Conservation (phyloP, 2,797 vertebrate species). For the Petrocephalus sullivani region DNA sequence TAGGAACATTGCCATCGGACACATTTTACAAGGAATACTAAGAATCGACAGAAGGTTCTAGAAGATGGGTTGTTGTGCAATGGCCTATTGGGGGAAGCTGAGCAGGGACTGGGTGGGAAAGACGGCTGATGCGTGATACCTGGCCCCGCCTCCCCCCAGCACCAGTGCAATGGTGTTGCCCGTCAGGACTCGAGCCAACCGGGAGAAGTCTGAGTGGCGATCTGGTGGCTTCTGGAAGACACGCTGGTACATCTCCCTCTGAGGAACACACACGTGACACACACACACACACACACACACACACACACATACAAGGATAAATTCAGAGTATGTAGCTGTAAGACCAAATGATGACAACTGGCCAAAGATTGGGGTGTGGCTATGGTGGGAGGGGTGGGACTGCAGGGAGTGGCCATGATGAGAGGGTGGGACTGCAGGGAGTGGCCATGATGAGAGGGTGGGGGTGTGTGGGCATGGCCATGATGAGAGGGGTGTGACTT, state of each 20-base stretch:
- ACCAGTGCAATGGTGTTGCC: slow-evolving; percentile 89
- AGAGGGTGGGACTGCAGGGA: neutral
- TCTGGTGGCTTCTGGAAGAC: slow-evolving; percentile 82
- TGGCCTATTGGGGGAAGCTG: neutral
- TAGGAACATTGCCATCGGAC: neutral
- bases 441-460: neutral
- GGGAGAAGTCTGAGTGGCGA: slow-evolving; percentile 87
- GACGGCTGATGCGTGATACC: slow-evolving; percentile 54
- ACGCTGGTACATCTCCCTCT: slow-evolving; percentile 85
- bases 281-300: slow-evolving; percentile 37
- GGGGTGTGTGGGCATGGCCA: neutral
- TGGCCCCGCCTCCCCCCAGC: slow-evolving; percentile 88
- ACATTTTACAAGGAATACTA: neutral
- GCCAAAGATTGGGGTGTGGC: neutral
- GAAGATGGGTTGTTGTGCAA: neutral
- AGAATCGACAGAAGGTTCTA: neutral
- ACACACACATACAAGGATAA: neutral
- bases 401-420: neutral
- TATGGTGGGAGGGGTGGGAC: neutral
- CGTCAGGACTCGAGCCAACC: slow-evolving; percentile 83
- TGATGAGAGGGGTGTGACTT: neutral
- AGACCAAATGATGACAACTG: neutral
- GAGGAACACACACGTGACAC: slow-evolving; percentile 53
- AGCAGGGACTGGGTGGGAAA: neutral
- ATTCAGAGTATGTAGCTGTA: neutral